Evolutionary conservation across 2,888 invertebrate species (phyloP), one percentile per base, ranked within the genome.

Genomic region (Thymelicus sylvestris): DNA sequence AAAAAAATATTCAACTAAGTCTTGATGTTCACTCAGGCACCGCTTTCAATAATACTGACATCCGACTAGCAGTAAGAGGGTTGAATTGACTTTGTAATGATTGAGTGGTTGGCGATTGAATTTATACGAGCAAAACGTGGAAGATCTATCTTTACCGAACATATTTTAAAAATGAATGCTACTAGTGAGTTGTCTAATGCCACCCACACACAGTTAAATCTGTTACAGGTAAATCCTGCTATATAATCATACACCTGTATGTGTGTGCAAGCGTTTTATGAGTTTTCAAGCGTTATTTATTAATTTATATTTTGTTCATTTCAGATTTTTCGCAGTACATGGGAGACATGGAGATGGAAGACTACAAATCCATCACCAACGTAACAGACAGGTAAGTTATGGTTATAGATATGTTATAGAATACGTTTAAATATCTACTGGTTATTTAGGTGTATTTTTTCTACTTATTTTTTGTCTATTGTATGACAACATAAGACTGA

Each of bases 11-110:
- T 44, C 12, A 48, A 48, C 13, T n/a, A 2, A 48, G 2, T 48
- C 48, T n/a, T n/a, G n/a, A 6, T 6, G 24, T 55, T 24, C 7
- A 5, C 55, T 1, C 19, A 24, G 12, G 19, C 55, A 57, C 24
- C 61, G 19, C 82, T 77, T 86, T 89, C 90, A 92, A 92, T 92
- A 92, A 91, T 92, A 92, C 92, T 92, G 92, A 92, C 93, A 90
- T 85, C 88, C 85, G 83, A 86, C 84, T 86, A 87, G 86, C 82
- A 76, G 80, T 67, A 82, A 88, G 85, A 83, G 87, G 86, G 84
- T 86, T 87, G 91, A 92, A 92, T 92, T 89, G 87, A 88, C 60
- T 67, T 60, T 60, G 15, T 59, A 66, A 66, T 66, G 66, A 66
- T 59, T 31, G 66, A 66, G 66, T 59, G 66, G 44, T 39, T 59